Evolutionary conservation across 1,140 invertebrate species (phyloP).

Genomic region (Parapsyche elsis): DNA sequence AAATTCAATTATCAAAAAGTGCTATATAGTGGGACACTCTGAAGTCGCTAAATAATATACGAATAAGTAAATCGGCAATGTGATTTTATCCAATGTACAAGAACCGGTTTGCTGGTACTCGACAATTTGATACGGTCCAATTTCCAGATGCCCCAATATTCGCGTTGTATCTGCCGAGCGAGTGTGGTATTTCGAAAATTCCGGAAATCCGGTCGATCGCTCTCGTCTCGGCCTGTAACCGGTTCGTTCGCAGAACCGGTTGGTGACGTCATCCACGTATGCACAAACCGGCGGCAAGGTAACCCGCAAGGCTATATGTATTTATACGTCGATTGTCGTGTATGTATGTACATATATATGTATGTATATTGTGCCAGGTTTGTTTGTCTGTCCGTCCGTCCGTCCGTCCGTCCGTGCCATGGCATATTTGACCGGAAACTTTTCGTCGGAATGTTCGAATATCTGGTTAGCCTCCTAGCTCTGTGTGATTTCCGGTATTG

Average conservation of each 20-base stretch:
- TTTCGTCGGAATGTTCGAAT: constrained; percentile 3
- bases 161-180: too few relatives aligned
- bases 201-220: background rate
- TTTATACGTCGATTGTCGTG: background rate
- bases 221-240: background rate
- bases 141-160: too few relatives aligned
- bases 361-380: background rate
- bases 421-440: background rate
- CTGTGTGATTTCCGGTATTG: too few relatives aligned
- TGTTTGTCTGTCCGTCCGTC: too few relatives aligned
- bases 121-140: too few relatives aligned
- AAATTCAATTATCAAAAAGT: too few relatives aligned
- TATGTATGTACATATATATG: background rate
- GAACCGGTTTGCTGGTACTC: too few relatives aligned
- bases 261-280: background rate
- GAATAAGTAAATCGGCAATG: too few relatives aligned
- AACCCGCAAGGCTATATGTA: constrained; percentile 25
- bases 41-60: too few relatives aligned
- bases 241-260: background rate
- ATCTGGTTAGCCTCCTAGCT: too few relatives aligned
- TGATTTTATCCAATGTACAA: too few relatives aligned
- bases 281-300: constrained; percentile 16
- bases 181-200: background rate
- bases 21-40: too few relatives aligned
- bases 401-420: background rate